Conservation (phyloP, 2,113 vertebrate species). For the Struthidea cinerea region DNA sequence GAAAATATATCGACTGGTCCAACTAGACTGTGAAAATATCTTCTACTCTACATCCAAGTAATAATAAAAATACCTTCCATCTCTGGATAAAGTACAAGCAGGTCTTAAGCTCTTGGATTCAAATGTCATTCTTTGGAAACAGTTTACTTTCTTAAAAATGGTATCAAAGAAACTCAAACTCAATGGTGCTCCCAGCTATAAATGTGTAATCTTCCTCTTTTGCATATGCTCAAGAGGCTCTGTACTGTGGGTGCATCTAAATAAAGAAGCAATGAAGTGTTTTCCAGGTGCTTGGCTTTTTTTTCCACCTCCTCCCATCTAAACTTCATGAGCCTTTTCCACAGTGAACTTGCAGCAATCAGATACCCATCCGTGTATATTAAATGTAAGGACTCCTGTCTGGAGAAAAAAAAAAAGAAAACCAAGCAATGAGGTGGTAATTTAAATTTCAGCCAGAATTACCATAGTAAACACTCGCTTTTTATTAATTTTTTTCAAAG, state of each 20-base stretch:
- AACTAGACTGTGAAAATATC: slow-evolving; percentile 61
- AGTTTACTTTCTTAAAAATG: slow-evolving; percentile 64
- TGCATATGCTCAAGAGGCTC: slow-evolving; percentile 62
- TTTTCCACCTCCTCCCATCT: neutral
- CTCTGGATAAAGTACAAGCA: slow-evolving; percentile 48
- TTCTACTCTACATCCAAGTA: slow-evolving; percentile 60
- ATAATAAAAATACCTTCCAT: slow-evolving; percentile 50
- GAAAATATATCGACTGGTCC: slow-evolving; percentile 62
- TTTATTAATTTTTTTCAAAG: neutral
- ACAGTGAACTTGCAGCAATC: neutral
- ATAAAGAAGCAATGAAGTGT: slow-evolving; percentile 76
- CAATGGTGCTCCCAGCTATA: slow-evolving; percentile 69
- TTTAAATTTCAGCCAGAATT: neutral
- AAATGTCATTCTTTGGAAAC: slow-evolving; percentile 68
- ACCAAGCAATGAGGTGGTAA: neutral
- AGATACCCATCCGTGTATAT: rapidly evolving
- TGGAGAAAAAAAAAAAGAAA: neutral
- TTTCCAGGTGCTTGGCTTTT: slow-evolving; percentile 61
- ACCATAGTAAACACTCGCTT: rapidly evolving
- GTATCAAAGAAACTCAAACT: slow-evolving; percentile 56
- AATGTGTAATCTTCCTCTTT: slow-evolving; percentile 68
- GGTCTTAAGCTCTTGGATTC: slow-evolving; percentile 61
- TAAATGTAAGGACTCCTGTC: neutral
- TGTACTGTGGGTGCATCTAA: slow-evolving; percentile 71
- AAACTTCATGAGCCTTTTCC: neutral